Conservation (phyloP, 2,888 invertebrate genomes). For the Drosophila setosimentum region DNA sequence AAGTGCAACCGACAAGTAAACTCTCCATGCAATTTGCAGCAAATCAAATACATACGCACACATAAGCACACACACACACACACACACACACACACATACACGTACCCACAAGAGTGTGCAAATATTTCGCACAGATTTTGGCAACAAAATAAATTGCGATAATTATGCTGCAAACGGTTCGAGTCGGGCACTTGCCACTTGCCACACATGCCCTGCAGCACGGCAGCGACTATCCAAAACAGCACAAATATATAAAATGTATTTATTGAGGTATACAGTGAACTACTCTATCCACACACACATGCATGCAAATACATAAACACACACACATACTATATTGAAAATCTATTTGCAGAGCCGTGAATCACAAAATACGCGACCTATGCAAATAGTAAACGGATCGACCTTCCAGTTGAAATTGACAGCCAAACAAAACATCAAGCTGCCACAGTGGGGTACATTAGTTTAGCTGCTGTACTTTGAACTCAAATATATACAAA, state of each 20-base stretch:
- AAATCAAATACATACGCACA: slow-evolving; percentile 48
- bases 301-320: neutral
- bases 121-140: slow-evolving; percentile 69
- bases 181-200: slow-evolving; percentile 26
- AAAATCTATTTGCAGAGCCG: slow-evolving; percentile 68
- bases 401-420: slow-evolving; percentile 43
- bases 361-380: slow-evolving; percentile 72
- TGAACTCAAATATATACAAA: neutral
- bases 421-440: neutral
- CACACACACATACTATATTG: slow-evolving; percentile 24
- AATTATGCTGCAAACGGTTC: slow-evolving; percentile 63
- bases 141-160: slow-evolving; percentile 75
- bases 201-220: slow-evolving; percentile 36
- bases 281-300: slow-evolving; percentile 30
- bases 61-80: slow-evolving; percentile 2
- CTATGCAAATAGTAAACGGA: slow-evolving; percentile 66
- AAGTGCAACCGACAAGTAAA: slow-evolving; percentile 63
- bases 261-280: slow-evolving; percentile 72
- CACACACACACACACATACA: slow-evolving; percentile 1
- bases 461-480: neutral
- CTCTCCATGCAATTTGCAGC: slow-evolving; percentile 64
- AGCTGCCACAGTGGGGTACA: slow-evolving; percentile 2
- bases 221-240: slow-evolving; percentile 57
- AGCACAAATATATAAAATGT: slow-evolving; percentile 73
- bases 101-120: slow-evolving; percentile 28